phyloP scores from a whole-genome alignment of 2,113 vertebrate genomes.

The Steatornis caripensis region DNA sequence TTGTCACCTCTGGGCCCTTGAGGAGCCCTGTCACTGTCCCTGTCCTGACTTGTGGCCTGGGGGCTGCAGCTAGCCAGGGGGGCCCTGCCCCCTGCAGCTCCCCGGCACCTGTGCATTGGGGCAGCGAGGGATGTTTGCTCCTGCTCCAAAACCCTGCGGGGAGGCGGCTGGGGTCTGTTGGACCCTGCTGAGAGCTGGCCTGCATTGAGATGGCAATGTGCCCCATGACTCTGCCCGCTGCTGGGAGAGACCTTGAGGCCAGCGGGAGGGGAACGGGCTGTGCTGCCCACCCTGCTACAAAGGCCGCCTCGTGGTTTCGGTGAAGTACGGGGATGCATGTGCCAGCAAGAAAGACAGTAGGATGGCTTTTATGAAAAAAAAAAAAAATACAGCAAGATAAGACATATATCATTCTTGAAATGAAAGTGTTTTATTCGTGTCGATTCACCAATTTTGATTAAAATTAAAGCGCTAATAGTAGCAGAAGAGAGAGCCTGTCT shows the following conservation, averaged over 20 bases:
- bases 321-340: accelerated
- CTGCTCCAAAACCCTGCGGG: neutral
- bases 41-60: accelerated
- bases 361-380: neutral
- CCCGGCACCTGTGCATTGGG: accelerated
- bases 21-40: accelerated
- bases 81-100: neutral
- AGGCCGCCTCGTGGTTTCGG: accelerated
- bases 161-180: neutral
- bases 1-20: neutral
- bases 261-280: accelerated
- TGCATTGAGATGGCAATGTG: accelerated
- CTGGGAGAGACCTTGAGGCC: too few relatives aligned
- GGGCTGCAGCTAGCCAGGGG: neutral
- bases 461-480: neutral
- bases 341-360: neutral
- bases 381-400: neutral
- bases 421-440: neutral
- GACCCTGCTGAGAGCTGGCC: neutral
- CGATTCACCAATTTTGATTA: neutral
- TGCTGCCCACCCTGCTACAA: accelerated
- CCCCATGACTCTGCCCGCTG: accelerated
- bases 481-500: neutral
- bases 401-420: neutral
- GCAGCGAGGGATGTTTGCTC: accelerated